These are phyloP conservation scores for Cervus canadensis DNA, from an alignment of 2,113 vertebrate genomes.

Conservation along the genomic window DNA sequence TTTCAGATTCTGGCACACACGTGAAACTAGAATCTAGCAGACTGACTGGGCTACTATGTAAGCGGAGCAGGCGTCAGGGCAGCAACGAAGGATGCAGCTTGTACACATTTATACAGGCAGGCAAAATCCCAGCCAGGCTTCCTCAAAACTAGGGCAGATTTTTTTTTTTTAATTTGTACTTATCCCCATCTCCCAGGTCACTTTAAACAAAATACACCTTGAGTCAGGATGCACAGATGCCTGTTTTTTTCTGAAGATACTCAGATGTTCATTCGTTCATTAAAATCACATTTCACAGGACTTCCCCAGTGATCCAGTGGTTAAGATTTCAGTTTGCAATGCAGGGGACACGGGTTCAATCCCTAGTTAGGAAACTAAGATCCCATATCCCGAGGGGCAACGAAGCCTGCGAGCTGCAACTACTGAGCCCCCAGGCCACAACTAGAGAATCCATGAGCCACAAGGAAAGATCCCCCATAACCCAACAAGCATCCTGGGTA, in stretches of 20 bases:
- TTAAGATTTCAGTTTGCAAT: background rate
- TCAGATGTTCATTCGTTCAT: background rate
- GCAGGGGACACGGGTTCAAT: background rate
- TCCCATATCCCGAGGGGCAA: background rate
- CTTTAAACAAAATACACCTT: background rate
- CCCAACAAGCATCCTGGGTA: background rate
- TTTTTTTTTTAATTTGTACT: background rate
- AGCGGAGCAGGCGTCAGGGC: background rate
- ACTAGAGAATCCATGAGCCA: background rate
- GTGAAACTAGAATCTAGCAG: background rate
- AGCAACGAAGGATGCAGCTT: fast-evolving
- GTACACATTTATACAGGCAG: fast-evolving
- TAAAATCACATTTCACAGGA: background rate
- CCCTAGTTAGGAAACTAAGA: background rate
- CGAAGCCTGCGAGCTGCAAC: background rate
- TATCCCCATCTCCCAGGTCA: background rate
- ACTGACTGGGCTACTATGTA: background rate
- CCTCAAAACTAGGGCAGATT: background rate
- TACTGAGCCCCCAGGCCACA: background rate
- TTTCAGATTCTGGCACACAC: background rate
- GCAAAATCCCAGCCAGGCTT: background rate
- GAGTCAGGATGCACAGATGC: background rate
- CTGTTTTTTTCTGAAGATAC: background rate
- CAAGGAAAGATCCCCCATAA: no score
- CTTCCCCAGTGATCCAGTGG: background rate